Evolutionary conservation across 2,113 vertebrate genomes (phyloP), one percentile per base, ranked within the genome.

Genomic region (Ginglymostoma cirratum): DNA sequence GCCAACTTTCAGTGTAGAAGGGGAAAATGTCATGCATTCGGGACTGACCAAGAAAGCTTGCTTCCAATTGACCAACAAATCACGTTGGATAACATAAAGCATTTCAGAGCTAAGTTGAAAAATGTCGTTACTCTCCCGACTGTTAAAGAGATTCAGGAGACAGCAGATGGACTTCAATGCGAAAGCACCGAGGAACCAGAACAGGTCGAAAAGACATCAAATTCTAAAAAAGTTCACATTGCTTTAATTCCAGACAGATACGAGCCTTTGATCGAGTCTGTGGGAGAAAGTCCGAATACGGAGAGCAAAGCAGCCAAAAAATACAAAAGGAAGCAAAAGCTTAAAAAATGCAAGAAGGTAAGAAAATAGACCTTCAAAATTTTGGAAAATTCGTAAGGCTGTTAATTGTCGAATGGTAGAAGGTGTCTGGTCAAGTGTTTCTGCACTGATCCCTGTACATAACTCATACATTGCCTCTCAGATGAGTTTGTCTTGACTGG

Each of bases 301-400:
- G 96, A 95, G 95, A 72, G 85, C 10, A 97, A 97, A 92, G 97
- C 97, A 66, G 97, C 97, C 96, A 97, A 96, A 96, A 97, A 97
- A 66, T 96, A 96, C 14, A 97, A 96, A 90, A 97, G 97, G 96
- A 98, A 97, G 92, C 96, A 96, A 65, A 97, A 97, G 90, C 97
- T 97, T 96, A 97, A 98, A 80, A 97, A 97, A 97, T 97, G 97
- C 0, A 97, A 96, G 94, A 98, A 98, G 97, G 98, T 98, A 96
- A 23, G 93, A 42, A 95, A 48, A 48, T 17, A 94, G 65, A 94
- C 69, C 27, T 8, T 48, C 38, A n/a, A 93, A n/a, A 61, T 19
- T 23, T 66, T 66, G 4, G 19, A 21, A 38, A 83, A 42, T 83
- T 45, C 17, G 38, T 42, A 83, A 19, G 38, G 38, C 21, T 83